Evolutionary conservation across 2,113 vertebrate genomes (phyloP), one percentile per base, ranked within the genome.

Genomic region (Meriones unguiculatus): DNA sequence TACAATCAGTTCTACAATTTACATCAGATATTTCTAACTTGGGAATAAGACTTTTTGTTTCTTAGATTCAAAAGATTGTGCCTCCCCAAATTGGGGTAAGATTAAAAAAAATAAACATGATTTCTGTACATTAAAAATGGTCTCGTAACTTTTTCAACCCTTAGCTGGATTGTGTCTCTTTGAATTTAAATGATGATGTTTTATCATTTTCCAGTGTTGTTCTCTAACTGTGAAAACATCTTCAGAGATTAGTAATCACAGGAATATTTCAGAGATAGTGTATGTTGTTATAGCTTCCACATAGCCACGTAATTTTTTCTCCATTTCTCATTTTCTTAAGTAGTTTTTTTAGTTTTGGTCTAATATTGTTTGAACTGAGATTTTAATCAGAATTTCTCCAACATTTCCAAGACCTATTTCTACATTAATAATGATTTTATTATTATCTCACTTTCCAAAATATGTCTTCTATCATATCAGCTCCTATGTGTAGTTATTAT

Each of bases 401-500:
- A 22, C 5, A 3, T 90, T 84, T 72, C 85, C n/a, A 52, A 84
- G 76, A 57, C 24, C 72, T 65, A 12, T 57, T 89, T 20, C 54
- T 65, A 30, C 24, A n/a, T n/a, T n/a, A 82, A 50, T 32, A 25
- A n/a, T 59, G 0, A 80, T 94, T 92, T 94, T 85, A 30, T 32
- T 85, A 25, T 50, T 77, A 50, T 88, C 2, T 3, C 22, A 1
- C 0, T 82, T 18, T 95, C 65, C 46, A 96, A 86, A 95, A 90
- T 82, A 6, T 65, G 25, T 84, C 28, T 75, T 4, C 6, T n/a
- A n/a, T 70, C 91, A 7, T 87, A 50, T 38, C 32, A 65, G 5
- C 81, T 97, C 8, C 88, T 92, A 73, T 32, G 14, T 2, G 5
- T 35, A 15, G 54, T 93, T 87, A 30, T 93, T 93, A 90, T 17